phyloP scores from a whole-genome alignment of 2,797 vertebrate genomes.

The Sparidentex hasta region DNA sequence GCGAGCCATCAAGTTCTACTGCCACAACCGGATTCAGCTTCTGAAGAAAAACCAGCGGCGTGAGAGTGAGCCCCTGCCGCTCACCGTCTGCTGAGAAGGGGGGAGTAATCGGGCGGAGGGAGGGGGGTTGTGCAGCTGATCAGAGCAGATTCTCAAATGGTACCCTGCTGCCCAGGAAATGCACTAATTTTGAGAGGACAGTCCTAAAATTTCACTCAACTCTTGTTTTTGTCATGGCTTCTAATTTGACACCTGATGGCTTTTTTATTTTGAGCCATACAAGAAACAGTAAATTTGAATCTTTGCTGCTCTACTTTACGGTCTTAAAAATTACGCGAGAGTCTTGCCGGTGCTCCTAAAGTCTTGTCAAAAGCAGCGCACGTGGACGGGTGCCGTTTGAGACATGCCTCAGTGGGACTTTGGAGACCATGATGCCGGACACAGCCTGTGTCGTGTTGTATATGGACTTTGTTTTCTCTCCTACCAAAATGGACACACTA shows the following conservation, averaged over 20 bases:
- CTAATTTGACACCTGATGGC: constrained; percentile 38
- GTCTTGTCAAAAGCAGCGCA: constrained; percentile 52
- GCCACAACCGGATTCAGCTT: constrained; percentile 90
- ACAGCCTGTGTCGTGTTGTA: constrained; percentile 57
- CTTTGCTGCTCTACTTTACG: constrained; percentile 50
- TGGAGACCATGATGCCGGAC: constrained; percentile 25
- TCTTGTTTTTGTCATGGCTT: constrained; percentile 15
- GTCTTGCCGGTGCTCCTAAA: constrained; percentile 38
- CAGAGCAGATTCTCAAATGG: constrained; percentile 65
- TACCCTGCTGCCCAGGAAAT: constrained; percentile 55
- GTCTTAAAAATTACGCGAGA: constrained; percentile 65
- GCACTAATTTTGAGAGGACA: constrained; percentile 53
- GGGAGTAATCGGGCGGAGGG: not conserved
- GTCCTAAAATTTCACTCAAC: constrained; percentile 52
- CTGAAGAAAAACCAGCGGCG: constrained; percentile 87
- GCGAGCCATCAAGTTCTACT: constrained; percentile 90
- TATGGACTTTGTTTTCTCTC: constrained; percentile 53
- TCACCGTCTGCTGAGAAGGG: constrained; percentile 80
- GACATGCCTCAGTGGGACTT: constrained; percentile 34
- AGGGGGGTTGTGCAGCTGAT: constrained; percentile 33
- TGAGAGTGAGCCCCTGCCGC: constrained; percentile 72
- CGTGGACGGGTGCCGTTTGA: constrained; percentile 50
- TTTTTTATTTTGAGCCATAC: constrained; percentile 39
- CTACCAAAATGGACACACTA: constrained; percentile 61
- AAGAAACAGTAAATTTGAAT: constrained; percentile 30